Conservation (phyloP, 2,113 vertebrate species). For the Vulpes lagopus region DNA sequence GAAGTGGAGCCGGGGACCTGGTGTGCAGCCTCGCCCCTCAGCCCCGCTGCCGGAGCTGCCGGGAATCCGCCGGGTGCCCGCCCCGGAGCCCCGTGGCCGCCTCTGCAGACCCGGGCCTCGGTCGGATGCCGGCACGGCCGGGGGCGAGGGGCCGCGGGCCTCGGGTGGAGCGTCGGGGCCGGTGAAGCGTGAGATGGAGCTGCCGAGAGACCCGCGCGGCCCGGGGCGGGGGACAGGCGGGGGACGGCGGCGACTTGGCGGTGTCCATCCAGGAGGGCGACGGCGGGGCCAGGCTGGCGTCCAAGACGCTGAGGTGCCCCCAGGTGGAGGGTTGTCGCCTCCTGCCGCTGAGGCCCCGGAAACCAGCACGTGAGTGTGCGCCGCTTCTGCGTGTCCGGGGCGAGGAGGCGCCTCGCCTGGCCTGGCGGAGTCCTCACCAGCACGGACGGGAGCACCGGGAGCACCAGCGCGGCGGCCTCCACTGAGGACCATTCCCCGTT, state of each 20-base stretch:
- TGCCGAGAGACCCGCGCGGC: not conserved
- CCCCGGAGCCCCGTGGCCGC: not conserved
- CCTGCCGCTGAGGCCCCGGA: constrained; percentile 53
- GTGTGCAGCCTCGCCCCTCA: constrained; percentile 66
- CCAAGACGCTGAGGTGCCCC: constrained; percentile 67
- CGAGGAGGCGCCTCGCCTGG: too few species aligned
- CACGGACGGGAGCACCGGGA: not conserved
- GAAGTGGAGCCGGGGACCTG: constrained; percentile 64
- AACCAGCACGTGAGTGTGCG: constrained; percentile 68
- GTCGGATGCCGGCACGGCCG: not conserved
- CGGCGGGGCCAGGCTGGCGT: constrained; percentile 55
- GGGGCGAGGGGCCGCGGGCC: not conserved
- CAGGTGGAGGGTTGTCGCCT: constrained; percentile 70
- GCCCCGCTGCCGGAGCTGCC: constrained; percentile 53
- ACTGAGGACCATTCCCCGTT: constrained; percentile 25
- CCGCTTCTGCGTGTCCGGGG: constrained; percentile 54
- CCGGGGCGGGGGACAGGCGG: constrained; percentile 57
- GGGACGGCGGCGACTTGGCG: constrained; percentile 73
- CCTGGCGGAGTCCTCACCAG: too few species aligned
- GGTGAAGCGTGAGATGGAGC: constrained; percentile 72
- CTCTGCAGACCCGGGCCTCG: not conserved
- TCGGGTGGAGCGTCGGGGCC: constrained; percentile 66
- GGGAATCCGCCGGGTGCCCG: constrained; percentile 52
- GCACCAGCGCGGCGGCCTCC: constrained; percentile 51
- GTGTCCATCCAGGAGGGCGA: constrained; percentile 73